A percentile compares a stretch with the other conserved stretches of the same genome.
phyloP scores from a whole-genome alignment of 2,797 vertebrate genomes.

The Syndactyla subalaris region DNA sequence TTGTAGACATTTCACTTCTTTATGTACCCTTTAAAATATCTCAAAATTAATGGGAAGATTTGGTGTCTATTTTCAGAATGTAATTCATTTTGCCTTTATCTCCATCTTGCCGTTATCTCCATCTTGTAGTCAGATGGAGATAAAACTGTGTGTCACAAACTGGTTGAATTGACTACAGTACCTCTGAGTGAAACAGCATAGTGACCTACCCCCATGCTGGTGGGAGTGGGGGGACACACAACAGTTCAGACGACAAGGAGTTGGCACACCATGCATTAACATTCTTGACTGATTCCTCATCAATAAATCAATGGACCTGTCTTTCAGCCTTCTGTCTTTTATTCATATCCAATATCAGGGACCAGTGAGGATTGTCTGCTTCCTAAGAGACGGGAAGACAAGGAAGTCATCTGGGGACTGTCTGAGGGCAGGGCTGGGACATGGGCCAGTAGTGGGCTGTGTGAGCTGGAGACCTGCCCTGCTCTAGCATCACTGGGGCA shows the following conservation, averaged over 20 bases:
- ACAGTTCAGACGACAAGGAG: neutral
- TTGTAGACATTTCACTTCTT: neutral
- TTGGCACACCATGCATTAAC: neutral
- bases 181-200: neutral
- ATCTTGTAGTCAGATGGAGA: neutral
- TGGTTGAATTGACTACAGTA: fast-evolving
- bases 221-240: too few species aligned
- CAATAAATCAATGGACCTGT: neutral
- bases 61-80: neutral
- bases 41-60: neutral
- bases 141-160: neutral
- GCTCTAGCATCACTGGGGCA: fast-evolving
- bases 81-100: neutral
- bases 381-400: neutral
- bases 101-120: too few species aligned
- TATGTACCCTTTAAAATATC: neutral
- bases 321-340: neutral
- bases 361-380: neutral
- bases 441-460: too few species aligned
- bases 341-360: neutral
- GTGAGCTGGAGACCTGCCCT: fast-evolving
- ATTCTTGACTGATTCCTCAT: neutral
- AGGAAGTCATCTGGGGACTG: neutral
- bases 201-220: fast-evolving
- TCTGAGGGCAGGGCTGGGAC: fast-evolving